A percentile compares a stretch with the other conserved stretches of the same genome.
These are phyloP conservation scores for Pristionchus japonicus DNA, from an alignment of 2,888 invertebrate genomes.

Conservation along the genomic window DNA sequence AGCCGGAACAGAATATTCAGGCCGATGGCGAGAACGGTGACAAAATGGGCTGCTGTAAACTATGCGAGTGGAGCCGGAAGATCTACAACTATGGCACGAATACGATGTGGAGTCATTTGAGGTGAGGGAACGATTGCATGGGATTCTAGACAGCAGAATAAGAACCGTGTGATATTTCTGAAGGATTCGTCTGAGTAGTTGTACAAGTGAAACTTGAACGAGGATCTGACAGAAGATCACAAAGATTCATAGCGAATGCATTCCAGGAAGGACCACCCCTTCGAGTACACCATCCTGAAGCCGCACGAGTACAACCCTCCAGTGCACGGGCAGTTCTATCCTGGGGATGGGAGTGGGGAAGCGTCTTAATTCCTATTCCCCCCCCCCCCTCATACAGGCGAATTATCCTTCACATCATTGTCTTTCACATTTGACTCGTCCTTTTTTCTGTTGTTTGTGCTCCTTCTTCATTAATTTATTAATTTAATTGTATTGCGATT, in stretches of 20 bases:
- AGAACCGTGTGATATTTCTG: no score
- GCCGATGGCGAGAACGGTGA: neutral
- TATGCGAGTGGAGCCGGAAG: neutral
- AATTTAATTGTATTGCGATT: no score
- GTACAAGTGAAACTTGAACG: no score
- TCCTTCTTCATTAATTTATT: no score
- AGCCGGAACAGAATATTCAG: neutral
- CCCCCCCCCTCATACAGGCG: no score
- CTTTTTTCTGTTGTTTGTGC: no score
- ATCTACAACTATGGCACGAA: conserved; percentile 25
- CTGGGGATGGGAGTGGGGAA: no score
- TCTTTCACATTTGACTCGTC: no score
- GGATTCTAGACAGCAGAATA: no score
- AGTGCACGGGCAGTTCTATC: neutral
- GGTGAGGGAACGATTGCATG: neutral
- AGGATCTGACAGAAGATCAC: neutral
- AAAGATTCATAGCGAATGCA: neutral
- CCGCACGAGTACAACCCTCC: neutral
- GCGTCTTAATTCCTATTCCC: no score
- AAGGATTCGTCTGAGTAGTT: no score
- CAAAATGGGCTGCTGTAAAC: neutral
- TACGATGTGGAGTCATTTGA: neutral
- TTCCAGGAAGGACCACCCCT: neutral
- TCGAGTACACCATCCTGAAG: neutral
- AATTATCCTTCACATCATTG: no score